Conservation (phyloP, 2,113 vertebrate genomes). For the Perca flavescens region DNA sequence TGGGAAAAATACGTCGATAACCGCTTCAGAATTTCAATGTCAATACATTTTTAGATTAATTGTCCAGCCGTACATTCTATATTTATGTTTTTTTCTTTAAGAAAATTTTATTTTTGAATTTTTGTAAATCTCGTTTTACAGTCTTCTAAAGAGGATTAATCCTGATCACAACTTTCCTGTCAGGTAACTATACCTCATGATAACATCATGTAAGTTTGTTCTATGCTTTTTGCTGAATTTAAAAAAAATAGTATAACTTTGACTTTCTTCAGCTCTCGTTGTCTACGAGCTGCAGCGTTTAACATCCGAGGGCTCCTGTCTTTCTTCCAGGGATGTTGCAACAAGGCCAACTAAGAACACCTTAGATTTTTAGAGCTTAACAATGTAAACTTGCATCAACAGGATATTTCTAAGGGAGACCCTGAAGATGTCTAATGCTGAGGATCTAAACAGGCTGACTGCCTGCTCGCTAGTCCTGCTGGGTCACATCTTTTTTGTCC, state of each 20-base stretch:
- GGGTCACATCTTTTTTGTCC: conserved; percentile 93
- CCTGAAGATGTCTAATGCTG: conserved; percentile 94
- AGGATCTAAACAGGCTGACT: conserved; percentile 89
- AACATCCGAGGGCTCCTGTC: conserved; percentile 94
- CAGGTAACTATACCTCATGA: conserved; percentile 80
- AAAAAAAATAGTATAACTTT: conserved; percentile 9
- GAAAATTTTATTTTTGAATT: neutral
- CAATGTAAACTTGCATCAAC: neutral
- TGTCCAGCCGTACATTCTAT: too few species aligned
- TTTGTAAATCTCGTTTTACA: too few species aligned
- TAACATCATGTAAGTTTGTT: neutral
- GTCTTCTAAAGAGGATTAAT: conserved; percentile 92
- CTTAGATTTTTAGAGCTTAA: neutral
- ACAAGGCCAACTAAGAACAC: conserved; percentile 92
- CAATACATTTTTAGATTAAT: too few species aligned
- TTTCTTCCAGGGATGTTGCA: conserved; percentile 95
- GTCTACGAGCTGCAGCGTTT: conserved; percentile 91
- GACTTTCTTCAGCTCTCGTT: too few species aligned
- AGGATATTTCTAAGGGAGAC: conserved; percentile 88
- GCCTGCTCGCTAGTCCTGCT: conserved; percentile 93
- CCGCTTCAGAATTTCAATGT: too few species aligned
- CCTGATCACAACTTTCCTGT: conserved; percentile 94
- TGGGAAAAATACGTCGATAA: too few species aligned
- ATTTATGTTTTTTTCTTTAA: neutral
- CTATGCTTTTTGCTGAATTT: neutral